Conservation (phyloP, 2,888 invertebrate species). For the Tipula confusa region DNA sequence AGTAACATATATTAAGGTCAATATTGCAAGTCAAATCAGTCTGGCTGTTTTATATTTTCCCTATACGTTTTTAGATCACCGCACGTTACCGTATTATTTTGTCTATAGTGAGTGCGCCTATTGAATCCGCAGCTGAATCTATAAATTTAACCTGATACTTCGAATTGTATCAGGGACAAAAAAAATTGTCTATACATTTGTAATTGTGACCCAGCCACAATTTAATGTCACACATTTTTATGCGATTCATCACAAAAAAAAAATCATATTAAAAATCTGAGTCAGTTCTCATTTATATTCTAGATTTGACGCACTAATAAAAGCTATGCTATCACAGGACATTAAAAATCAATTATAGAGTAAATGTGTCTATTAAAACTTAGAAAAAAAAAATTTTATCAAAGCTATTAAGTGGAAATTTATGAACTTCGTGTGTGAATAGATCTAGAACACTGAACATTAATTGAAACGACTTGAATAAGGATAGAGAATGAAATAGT, state of each 20-base stretch:
- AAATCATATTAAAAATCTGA: not conserved
- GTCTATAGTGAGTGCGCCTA: not conserved
- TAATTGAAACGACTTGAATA: no score
- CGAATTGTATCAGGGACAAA: no score
- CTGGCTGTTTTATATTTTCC: not conserved
- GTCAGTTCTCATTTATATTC: not conserved
- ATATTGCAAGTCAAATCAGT: not conserved
- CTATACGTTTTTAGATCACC: not conserved
- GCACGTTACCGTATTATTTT: not conserved
- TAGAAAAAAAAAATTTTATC: not conserved
- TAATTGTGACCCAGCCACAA: not conserved
- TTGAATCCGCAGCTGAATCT: not conserved
- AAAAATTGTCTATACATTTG: no score
- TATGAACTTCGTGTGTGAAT: not conserved
- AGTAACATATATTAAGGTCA: not conserved
- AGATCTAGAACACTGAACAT: no score
- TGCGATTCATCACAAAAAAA: not conserved
- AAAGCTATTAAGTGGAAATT: not conserved
- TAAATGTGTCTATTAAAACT: not conserved
- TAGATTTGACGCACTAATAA: not conserved
- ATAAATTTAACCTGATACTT: no score
- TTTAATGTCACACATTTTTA: not conserved
- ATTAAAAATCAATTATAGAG: not conserved
- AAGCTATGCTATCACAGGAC: not conserved
- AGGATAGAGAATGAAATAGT: no score